Percentiles rank a stretch among this genome's conserved stretches.
Conservation (phyloP, 2,113 vertebrate species). For the Setophaga petechia region DNA sequence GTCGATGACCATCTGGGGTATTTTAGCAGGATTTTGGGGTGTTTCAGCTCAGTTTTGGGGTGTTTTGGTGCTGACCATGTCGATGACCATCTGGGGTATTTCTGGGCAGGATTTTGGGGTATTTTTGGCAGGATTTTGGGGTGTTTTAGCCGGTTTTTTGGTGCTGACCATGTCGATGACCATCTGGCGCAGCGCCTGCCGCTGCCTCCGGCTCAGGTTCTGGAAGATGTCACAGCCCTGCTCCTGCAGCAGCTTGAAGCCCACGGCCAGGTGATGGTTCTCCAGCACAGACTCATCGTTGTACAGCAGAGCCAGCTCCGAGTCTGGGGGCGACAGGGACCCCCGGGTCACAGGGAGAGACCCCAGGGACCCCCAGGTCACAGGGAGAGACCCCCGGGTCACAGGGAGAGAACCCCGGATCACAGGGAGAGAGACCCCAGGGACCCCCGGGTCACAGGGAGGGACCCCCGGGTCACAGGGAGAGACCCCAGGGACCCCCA, state of each 20-base stretch:
- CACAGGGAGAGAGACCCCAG: no score
- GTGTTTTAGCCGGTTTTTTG: background rate
- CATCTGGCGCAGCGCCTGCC: background rate
- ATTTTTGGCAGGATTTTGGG: background rate
- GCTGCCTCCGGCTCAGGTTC: background rate
- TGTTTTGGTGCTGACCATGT: no score
- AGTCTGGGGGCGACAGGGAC: background rate
- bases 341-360: no score
- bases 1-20: no score
- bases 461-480: no score
- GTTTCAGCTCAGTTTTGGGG: no score
- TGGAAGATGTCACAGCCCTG: background rate
- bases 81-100: no score
- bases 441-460: background rate
- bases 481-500: no score
- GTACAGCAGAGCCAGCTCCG: background rate
- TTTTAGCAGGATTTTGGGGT: no score
- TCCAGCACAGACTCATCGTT: background rate
- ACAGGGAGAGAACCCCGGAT: background rate
- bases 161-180: background rate
- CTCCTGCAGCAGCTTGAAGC: background rate
- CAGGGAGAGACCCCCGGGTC: no score
- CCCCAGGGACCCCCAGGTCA: no score
- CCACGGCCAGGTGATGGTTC: background rate
- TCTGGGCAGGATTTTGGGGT: no score